Percentiles rank a stretch among this genome's conserved stretches.
Evolutionary conservation across 2,797 vertebrate species (phyloP).

Genomic region (Pagetopsis macropterus): DNA sequence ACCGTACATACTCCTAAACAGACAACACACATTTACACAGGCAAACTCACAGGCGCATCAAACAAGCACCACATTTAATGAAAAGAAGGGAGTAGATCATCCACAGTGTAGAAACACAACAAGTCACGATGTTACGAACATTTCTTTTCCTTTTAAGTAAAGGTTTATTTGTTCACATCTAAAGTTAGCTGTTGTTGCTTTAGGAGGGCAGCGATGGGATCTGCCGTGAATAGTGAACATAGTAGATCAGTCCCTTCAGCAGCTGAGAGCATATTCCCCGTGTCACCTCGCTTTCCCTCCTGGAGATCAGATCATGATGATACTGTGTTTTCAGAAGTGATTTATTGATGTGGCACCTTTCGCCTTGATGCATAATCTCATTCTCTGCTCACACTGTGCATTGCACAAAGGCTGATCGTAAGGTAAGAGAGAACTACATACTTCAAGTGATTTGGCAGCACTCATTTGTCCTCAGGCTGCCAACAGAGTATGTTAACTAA

Average conservation of each 20-base stretch:
- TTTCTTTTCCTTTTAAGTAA: neutral
- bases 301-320: slow-evolving; percentile 36
- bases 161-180: neutral
- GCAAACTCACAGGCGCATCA: neutral
- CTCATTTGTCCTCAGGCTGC: slow-evolving; percentile 31
- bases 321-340: slow-evolving; percentile 44
- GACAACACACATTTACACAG: neutral
- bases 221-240: slow-evolving; percentile 16
- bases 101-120: slow-evolving; percentile 15
- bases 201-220: neutral
- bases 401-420: slow-evolving; percentile 26
- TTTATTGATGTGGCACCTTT: slow-evolving; percentile 48
- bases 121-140: slow-evolving; percentile 16
- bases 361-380: slow-evolving; percentile 51
- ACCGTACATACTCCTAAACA: neutral
- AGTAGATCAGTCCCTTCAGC: slow-evolving; percentile 9
- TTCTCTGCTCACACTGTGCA: slow-evolving; percentile 26
- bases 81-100: slow-evolving; percentile 21
- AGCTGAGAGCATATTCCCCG: slow-evolving; percentile 25
- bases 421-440: slow-evolving; percentile 20
- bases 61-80: slow-evolving; percentile 32
- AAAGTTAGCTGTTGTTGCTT: neutral
- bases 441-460: slow-evolving; percentile 43
- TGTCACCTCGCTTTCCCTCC: slow-evolving; percentile 29
- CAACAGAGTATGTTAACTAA: slow-evolving; percentile 35